Conservation (phyloP, 1,140 invertebrate genomes). For the Babylonia areolata region DNA sequence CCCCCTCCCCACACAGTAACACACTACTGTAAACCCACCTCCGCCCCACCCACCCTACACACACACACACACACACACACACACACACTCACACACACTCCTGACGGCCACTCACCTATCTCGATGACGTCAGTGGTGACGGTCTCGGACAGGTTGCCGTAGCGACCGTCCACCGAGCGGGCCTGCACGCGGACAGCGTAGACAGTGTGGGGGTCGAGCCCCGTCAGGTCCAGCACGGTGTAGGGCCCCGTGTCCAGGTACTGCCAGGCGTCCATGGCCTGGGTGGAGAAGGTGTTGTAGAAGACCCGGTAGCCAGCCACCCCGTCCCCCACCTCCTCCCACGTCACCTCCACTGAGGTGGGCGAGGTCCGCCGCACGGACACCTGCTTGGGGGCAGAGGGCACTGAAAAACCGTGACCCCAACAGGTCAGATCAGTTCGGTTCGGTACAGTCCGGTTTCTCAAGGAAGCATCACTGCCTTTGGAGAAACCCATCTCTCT, state of each 20-base stretch:
- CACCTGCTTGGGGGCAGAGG: slow-evolving; percentile 90
- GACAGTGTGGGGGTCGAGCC: slow-evolving; percentile 91
- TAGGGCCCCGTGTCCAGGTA: slow-evolving; percentile 68
- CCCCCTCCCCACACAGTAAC: no score
- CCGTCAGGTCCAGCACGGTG: slow-evolving; percentile 84
- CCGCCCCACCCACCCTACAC: no score
- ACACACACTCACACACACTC: no score
- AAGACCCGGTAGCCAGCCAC: slow-evolving; percentile 87
- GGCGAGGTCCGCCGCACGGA: slow-evolving; percentile 79
- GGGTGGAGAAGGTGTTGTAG: slow-evolving; percentile 66
- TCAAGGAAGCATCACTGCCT: no score
- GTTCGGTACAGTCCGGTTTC: no score
- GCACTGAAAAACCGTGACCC: slow-evolving; percentile 75
- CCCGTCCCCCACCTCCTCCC: slow-evolving; percentile 85
- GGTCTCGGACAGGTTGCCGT: slow-evolving; percentile 68
- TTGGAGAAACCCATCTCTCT: no score
- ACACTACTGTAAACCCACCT: no score
- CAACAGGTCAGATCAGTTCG: no score
- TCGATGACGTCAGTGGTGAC: slow-evolving; percentile 55
- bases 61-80: no score
- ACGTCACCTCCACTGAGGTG: slow-evolving; percentile 95
- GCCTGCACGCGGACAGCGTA: slow-evolving; percentile 91
- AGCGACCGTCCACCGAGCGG: slow-evolving; percentile 65
- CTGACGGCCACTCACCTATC: not conserved
- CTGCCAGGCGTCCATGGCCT: slow-evolving; percentile 67